These are phyloP conservation scores for Xanthorhoe spadicearia DNA, from an alignment of 2,888 invertebrate species.

Conservation along the genomic window DNA sequence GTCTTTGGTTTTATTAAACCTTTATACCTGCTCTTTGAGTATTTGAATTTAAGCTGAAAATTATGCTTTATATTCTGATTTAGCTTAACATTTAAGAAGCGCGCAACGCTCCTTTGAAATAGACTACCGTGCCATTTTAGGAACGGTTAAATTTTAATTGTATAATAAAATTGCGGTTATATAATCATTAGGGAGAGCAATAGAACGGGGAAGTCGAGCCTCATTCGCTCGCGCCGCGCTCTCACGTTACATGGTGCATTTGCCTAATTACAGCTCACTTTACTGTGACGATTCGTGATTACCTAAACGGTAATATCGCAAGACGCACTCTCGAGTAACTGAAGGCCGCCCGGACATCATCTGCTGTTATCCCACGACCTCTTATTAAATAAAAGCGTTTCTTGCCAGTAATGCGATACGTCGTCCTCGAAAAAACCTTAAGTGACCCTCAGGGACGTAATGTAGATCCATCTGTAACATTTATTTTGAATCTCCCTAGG, in stretches of 20 bases:
- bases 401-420: slow-evolving; percentile 56
- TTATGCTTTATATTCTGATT: slow-evolving; percentile 57
- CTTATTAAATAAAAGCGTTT: slow-evolving; percentile 63
- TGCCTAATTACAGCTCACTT: slow-evolving; percentile 79
- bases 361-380: slow-evolving; percentile 52
- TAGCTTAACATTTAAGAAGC: slow-evolving; percentile 61
- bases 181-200: slow-evolving; percentile 80
- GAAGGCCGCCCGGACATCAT: slow-evolving; percentile 57
- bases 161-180: slow-evolving; percentile 82
- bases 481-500: slow-evolving; percentile 67
- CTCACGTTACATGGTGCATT: slow-evolving; percentile 79
- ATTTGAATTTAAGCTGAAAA: slow-evolving; percentile 41
- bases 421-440: slow-evolving; percentile 53
- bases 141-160: slow-evolving; percentile 82
- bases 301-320: slow-evolving; percentile 70
- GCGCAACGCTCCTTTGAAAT: slow-evolving; percentile 70
- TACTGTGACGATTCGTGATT: slow-evolving; percentile 78
- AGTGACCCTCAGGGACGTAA: slow-evolving; percentile 55
- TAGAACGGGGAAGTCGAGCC: slow-evolving; percentile 55
- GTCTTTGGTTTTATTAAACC: slow-evolving; percentile 52
- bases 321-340: slow-evolving; percentile 63
- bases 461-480: slow-evolving; percentile 58
- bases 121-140: slow-evolving; percentile 76
- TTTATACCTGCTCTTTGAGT: slow-evolving; percentile 41
- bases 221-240: slow-evolving; percentile 52